Conservation (phyloP, 2,113 vertebrate species). For the Dicrurus megarhynchus region DNA sequence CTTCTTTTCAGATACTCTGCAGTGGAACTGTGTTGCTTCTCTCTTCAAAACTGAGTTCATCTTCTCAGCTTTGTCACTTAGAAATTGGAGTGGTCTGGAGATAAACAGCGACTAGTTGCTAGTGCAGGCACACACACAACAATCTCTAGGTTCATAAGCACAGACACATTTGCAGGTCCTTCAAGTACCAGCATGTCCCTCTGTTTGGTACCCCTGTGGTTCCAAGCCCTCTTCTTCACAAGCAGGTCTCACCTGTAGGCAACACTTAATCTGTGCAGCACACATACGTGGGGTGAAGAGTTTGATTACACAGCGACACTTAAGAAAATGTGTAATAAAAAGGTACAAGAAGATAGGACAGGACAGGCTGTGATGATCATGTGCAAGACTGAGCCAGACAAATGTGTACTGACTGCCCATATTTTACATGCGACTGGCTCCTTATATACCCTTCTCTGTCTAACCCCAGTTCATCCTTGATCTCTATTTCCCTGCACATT, state of each 20-base stretch:
- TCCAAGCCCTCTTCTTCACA: neutral
- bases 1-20: neutral
- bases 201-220: neutral
- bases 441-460: neutral
- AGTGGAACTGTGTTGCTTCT: neutral
- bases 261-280: neutral
- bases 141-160: neutral
- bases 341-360: neutral
- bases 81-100: neutral
- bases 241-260: neutral
- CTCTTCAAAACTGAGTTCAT: neutral
- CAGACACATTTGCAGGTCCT: rapidly evolving
- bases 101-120: neutral
- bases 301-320: neutral
- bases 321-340: neutral
- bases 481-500: neutral
- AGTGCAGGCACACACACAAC: rapidly evolving
- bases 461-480: neutral
- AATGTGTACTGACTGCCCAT: neutral
- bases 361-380: neutral
- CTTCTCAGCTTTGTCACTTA: neutral
- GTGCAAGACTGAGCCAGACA: neutral
- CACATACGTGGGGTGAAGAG: rapidly evolving
- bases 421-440: neutral
- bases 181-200: neutral